Evolutionary conservation across 2,113 vertebrate species (phyloP).

Genomic region (Cepphus grylle): DNA sequence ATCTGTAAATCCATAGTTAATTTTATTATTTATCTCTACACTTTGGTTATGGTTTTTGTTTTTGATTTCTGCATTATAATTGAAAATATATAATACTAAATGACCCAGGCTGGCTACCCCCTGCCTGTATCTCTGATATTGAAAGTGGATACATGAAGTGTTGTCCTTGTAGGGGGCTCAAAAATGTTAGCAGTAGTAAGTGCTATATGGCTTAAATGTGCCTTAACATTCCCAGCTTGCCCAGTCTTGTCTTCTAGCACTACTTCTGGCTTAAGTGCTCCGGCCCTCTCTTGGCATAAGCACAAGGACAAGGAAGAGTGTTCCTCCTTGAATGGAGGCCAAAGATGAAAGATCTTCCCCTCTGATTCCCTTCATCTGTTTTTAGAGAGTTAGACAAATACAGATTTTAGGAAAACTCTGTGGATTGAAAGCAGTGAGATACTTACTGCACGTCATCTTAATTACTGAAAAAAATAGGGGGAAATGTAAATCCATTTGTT

Average conservation of each 20-base stretch:
- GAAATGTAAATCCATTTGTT: background rate
- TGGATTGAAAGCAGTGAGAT: background rate
- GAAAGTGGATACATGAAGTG: background rate
- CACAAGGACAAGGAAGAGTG: background rate
- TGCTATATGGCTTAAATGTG: background rate
- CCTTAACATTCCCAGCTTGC: background rate
- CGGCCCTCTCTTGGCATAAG: background rate
- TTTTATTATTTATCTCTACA: background rate
- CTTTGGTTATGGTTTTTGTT: background rate
- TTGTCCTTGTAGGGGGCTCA: background rate
- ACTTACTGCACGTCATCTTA: background rate
- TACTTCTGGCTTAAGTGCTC: background rate
- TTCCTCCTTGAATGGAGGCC: background rate
- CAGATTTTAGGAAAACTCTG: background rate
- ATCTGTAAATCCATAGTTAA: background rate
- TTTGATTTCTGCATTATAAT: background rate
- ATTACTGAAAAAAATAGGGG: background rate
- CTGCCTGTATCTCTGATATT: background rate
- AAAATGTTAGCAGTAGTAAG: background rate
- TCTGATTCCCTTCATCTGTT: background rate
- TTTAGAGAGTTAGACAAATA: background rate
- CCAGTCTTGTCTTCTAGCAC: background rate
- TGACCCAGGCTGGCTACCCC: background rate
- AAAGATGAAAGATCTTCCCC: conserved; percentile 5
- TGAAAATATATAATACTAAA: background rate